Evolutionary conservation across 2,888 invertebrate genomes (phyloP).

Genomic region (Andrena camellia): DNA sequence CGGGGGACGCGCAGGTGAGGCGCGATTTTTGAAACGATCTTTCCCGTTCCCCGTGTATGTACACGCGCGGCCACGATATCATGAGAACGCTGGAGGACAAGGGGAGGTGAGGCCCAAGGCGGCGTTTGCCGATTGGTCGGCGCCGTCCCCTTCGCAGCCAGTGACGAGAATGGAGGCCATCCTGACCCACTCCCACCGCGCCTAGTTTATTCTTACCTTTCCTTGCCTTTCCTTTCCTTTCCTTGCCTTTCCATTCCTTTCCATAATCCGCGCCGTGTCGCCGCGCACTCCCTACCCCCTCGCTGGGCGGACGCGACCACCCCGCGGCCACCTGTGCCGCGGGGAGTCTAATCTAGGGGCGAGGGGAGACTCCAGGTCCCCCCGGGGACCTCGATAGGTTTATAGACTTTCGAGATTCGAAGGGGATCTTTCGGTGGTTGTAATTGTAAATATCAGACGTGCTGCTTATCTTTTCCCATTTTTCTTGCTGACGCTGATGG

Average conservation of each 20-base stretch:
- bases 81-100: slow-evolving; percentile 69
- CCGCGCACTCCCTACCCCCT: slow-evolving; percentile 52
- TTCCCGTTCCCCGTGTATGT: slow-evolving; percentile 63
- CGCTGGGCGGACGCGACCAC: slow-evolving; percentile 12
- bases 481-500: no score
- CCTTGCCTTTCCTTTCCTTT: slow-evolving; percentile 72
- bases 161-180: slow-evolving; percentile 81
- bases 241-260: slow-evolving; percentile 64
- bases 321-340: slow-evolving; percentile 49
- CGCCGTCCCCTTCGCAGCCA: slow-evolving; percentile 77
- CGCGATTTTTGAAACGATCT: slow-evolving; percentile 76
- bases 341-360: slow-evolving; percentile 41
- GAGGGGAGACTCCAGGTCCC: background rate
- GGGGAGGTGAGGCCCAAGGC: slow-evolving; percentile 73
- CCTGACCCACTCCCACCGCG: slow-evolving; percentile 77
- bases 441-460: no score
- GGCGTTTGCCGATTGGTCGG: slow-evolving; percentile 77
- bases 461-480: no score
- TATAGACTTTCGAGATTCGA: background rate
- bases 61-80: slow-evolving; percentile 70
- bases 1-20: slow-evolving; percentile 79
- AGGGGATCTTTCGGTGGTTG: background rate
- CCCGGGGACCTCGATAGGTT: background rate
- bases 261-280: slow-evolving; percentile 56
- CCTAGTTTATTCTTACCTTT: slow-evolving; percentile 77